A percentile compares a stretch with the other conserved stretches of the same genome.
Evolutionary conservation across 2,113 vertebrate genomes (phyloP).

Genomic region (Microtus oregoni): DNA sequence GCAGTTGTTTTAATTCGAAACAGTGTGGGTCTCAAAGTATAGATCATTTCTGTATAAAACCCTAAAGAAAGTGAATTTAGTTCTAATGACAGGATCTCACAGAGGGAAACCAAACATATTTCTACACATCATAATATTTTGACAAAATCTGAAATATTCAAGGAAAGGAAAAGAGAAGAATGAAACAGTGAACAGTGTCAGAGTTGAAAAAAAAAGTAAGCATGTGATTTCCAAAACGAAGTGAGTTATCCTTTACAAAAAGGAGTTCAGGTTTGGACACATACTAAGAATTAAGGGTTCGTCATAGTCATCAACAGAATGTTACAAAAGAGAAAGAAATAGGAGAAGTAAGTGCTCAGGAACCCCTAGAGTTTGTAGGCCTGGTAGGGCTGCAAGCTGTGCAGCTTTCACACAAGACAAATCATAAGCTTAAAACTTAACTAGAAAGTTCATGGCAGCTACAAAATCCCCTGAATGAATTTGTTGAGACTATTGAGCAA

Average conservation of each 20-base stretch:
- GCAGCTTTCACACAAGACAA: background rate
- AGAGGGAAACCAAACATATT: slow-evolving; percentile 34
- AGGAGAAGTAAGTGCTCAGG: background rate
- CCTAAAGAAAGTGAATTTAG: slow-evolving; percentile 45
- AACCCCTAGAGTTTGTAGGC: background rate
- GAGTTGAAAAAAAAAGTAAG: background rate
- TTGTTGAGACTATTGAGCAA: slow-evolving; percentile 29
- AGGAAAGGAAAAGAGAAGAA: slow-evolving; percentile 9
- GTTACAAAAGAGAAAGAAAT: background rate
- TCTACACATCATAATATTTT: slow-evolving; percentile 66
- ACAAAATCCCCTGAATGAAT: background rate
- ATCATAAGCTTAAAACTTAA: slow-evolving; percentile 10
- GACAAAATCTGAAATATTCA: slow-evolving; percentile 55
- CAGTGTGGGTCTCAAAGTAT: background rate
- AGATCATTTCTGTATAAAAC: background rate
- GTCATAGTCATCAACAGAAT: background rate
- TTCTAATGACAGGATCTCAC: slow-evolving; percentile 33
- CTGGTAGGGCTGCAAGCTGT: background rate
- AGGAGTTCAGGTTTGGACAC: background rate
- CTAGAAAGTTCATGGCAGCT: background rate
- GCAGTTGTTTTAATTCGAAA: slow-evolving; percentile 35
- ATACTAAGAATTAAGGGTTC: background rate
- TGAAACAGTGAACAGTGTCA: background rate
- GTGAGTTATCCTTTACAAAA: background rate
- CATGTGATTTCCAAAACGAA: slow-evolving; percentile 34